These are phyloP conservation scores for Salvelinus fontinalis DNA, from an alignment of 2,113 vertebrate genomes.

Conservation along the genomic window DNA sequence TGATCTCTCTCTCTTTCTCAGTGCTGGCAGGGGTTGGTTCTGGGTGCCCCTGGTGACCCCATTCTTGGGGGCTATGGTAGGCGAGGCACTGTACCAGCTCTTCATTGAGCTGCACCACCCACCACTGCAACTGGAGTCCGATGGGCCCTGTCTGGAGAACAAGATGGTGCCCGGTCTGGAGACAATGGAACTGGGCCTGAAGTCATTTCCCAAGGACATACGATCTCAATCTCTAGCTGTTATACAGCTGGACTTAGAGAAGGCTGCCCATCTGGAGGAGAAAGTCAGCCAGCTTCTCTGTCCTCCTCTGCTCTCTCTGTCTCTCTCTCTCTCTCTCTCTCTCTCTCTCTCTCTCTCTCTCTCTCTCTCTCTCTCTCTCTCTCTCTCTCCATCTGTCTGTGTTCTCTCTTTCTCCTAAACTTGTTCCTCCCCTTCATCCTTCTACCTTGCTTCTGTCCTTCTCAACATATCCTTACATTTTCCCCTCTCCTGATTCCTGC, in stretches of 20 bases:
- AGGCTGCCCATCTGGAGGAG: neutral
- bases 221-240: no score
- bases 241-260: neutral
- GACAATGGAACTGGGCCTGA: conserved; percentile 44
- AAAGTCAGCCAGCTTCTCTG: neutral
- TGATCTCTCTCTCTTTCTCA: conserved; percentile 26
- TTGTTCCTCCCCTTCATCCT: neutral
- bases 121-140: neutral
- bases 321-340: no score
- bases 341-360: no score
- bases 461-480: neutral
- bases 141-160: neutral
- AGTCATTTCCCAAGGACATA: neutral
- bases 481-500: neutral
- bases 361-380: no score
- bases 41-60: conserved; percentile 75
- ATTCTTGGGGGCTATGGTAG: conserved; percentile 47
- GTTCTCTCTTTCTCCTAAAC: neutral
- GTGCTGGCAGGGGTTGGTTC: conserved; percentile 75
- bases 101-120: conserved; percentile 67
- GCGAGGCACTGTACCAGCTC: conserved; percentile 56
- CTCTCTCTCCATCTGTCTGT: no score
- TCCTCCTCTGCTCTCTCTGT: no score
- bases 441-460: neutral
- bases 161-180: conserved; percentile 1